Percentiles rank a stretch among this genome's conserved stretches.
phyloP scores from a whole-genome alignment of 2,888 invertebrate species.

The Drosophila recens region DNA sequence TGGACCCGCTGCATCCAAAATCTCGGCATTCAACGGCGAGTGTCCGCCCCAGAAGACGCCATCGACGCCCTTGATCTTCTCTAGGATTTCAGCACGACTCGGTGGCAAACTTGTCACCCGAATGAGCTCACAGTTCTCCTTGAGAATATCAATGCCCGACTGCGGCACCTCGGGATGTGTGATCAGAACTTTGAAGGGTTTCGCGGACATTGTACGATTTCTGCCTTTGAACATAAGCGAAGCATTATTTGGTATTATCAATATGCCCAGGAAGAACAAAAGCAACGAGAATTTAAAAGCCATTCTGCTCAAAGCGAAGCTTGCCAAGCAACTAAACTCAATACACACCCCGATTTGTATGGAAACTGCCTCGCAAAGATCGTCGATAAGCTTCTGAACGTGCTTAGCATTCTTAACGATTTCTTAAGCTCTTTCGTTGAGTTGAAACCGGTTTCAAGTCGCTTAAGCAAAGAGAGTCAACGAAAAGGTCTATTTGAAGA shows the following conservation, averaged over 20 bases:
- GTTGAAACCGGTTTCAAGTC: constrained; percentile 33
- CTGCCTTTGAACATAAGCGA: constrained; percentile 46
- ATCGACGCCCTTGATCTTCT: constrained; percentile 82
- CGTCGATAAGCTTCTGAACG: constrained; percentile 67
- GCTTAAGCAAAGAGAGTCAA: constrained; percentile 7
- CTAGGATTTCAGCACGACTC: constrained; percentile 78
- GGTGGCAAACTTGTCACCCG: constrained; percentile 77
- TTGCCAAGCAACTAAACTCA: constrained; percentile 49
- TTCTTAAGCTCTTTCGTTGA: constrained; percentile 2
- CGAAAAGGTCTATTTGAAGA: neutral
- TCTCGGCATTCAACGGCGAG: constrained; percentile 79
- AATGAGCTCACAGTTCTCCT: constrained; percentile 85
- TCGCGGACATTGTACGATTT: constrained; percentile 66
- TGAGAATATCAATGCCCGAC: constrained; percentile 88
- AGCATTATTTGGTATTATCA: constrained; percentile 46
- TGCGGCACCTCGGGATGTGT: constrained; percentile 90
- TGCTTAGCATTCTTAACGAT: constrained; percentile 56
- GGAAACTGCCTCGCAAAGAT: constrained; percentile 24
- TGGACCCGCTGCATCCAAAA: constrained; percentile 86
- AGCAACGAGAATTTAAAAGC: constrained; percentile 11
- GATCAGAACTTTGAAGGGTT: constrained; percentile 88
- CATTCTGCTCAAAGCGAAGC: constrained; percentile 37
- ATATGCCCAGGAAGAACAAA: constrained; percentile 28
- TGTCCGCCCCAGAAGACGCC: constrained; percentile 83
- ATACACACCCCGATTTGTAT: constrained; percentile 57